Evolutionary conservation across 2,797 vertebrate genomes (phyloP), one percentile per base, ranked within the genome.

Genomic region (Miopithecus talapoin): DNA sequence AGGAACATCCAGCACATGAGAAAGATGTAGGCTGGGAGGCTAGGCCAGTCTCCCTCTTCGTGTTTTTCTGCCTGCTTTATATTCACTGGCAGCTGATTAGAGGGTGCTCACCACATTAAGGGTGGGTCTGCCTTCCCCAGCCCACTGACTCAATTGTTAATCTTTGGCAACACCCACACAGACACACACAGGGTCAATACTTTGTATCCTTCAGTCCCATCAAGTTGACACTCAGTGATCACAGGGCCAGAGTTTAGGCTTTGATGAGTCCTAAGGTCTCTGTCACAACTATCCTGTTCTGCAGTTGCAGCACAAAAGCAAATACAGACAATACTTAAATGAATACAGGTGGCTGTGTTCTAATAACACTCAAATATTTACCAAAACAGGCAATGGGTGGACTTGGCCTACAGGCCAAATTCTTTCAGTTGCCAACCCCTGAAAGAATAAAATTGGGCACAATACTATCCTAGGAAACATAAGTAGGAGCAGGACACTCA

Each of bases 351-450:
- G 70, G 5, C 53, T 92, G 39, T 64, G 33, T 85, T 90, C 61
- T 30, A 90, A 68, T 33, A 93, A 86, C 79, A 89, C 83, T 93
- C 94, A 68, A 68, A 68, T 78, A 55, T 94, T 94, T 72, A 90
- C 22, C 94, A 93, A 95, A 91, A 53, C 28, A 74, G 28, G 59
- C 43, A 36, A 16, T 61, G 48, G 36, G 12, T 48, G 12, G 22
- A 79, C 68, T 93, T 86, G n/a, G 43, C 61, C 28, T 53, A 1
- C 2, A 61, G 26, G 85, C 41, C 43, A 91, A 87, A 89, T 93
- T 86, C 79, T 79, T 95, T 70, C 46, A 33, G 39, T 59, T 48
- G 48, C 22, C 22, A 83, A 64, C 2, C 28, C 61, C 55, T 80
- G 14, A 86, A 91, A 95, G 68, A 84, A 70, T 70, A 95, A 93